Base-by-base conservation (phyloP, 2,888 invertebrate genomes). In the Dryobota labecula region DNA sequence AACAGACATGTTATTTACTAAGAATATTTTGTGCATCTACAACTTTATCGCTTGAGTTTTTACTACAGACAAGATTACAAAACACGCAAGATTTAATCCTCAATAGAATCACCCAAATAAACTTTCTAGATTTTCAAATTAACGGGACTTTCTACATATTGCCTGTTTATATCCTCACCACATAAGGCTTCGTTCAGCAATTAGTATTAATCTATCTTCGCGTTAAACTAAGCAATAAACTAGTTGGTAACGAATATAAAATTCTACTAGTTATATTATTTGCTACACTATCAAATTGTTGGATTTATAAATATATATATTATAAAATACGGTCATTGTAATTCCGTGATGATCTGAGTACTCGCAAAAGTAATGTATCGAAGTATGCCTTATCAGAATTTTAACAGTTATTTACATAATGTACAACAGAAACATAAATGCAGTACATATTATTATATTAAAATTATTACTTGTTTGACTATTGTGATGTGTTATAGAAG, bases 381-480 rank as follows among this genome's bases (percentile, higher is more conserved):
- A 79, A 82, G 62, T 76, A 83, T 70, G 67, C 71, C 73, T 83
- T 84, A 75, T 51, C 64, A 67, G 63, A 80, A 73, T 68, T 45
- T 62, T 54, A 68, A 76, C 69, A 72, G 43, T 63, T 84, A 84
- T 84, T 82, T 76, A 84, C 70, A 74, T 62, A 45, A 49, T 63
- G 68, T 82, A 80, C 83, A 76, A 82, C 30, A 79, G 43, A 30
- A 79, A 82, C 70, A 70, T 66, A 66, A 70, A 53, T 58, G 38
- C 83, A 81, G 76, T 79, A 82, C 70, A 76, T 71, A 68, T 82
- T 73, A 64, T 76, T 76, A 71, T 73, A 82, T 67, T 70, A 69
- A 67, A 70, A 76, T 70, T 51, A 83, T 76, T 69, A 82, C 71
- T 79, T 74, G 71, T 84, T 82, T 70, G 62, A 70, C 69, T 75